Conservation (phyloP, 2,888 invertebrate species). For the Trilocha varians region DNA sequence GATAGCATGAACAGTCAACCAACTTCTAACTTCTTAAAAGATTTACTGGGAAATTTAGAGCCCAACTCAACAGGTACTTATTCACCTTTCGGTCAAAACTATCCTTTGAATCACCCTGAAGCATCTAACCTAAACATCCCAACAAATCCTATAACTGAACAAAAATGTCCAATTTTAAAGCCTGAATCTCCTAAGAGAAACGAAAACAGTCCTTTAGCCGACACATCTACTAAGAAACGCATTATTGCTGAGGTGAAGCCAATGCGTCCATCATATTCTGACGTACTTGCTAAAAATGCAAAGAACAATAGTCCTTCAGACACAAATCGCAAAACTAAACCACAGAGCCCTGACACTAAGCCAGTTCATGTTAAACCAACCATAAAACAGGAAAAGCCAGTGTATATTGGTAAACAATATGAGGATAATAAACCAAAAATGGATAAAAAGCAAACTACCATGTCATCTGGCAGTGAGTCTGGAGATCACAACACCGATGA, state of each 20-base stretch:
- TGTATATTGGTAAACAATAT: conserved; percentile 31
- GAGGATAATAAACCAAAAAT: conserved; percentile 51
- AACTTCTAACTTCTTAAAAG: conserved; percentile 76
- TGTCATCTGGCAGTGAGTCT: conserved; percentile 67
- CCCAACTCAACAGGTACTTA: conserved; percentile 82
- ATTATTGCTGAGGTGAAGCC: conserved; percentile 90
- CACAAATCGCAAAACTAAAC: conserved; percentile 56
- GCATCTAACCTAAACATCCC: conserved; percentile 45
- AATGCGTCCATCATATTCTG: conserved; percentile 89
- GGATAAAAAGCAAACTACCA: conserved; percentile 52
- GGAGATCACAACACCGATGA: conserved; percentile 62
- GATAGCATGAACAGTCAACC: conserved; percentile 41
- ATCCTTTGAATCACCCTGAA: conserved; percentile 67
- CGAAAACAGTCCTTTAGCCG: conserved; percentile 63
- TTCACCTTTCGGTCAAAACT: conserved; percentile 80
- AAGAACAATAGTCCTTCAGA: conserved; percentile 66
- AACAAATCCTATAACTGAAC: conserved; percentile 37
- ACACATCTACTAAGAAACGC: conserved; percentile 76
- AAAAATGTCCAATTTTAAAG: conserved; percentile 35
- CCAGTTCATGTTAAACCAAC: conserved; percentile 43
- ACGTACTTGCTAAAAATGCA: conserved; percentile 82
- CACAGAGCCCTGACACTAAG: conserved; percentile 55
- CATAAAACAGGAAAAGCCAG: conserved; percentile 51
- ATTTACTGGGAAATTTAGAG: conserved; percentile 81
- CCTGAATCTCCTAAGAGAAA: conserved; percentile 55